phyloP scores from a whole-genome alignment of 2,888 invertebrate genomes.

The Ephialtes manifestator region DNA sequence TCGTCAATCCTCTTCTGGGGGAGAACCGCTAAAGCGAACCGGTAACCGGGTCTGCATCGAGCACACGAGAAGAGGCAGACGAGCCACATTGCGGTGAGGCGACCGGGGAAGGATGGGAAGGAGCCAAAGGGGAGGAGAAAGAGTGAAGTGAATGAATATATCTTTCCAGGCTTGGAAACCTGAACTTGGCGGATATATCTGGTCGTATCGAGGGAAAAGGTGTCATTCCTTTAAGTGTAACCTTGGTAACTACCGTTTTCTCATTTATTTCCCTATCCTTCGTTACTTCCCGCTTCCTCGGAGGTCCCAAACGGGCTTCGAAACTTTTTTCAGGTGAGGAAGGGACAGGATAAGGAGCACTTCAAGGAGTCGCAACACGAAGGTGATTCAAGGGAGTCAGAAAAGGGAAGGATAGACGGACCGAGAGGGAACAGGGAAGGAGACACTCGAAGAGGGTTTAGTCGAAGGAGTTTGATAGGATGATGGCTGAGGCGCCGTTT shows the following conservation, averaged over 20 bases:
- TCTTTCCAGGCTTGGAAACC: slow-evolving; percentile 16
- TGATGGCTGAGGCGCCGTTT: slow-evolving; percentile 44
- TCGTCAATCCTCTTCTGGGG: slow-evolving; percentile 50
- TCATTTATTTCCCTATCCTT: slow-evolving; percentile 7
- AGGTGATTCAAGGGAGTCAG: slow-evolving; percentile 60
- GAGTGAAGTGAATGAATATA: slow-evolving; percentile 31
- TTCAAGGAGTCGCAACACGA: slow-evolving; percentile 30
- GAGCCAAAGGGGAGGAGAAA: neutral
- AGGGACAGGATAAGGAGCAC: slow-evolving; percentile 25
- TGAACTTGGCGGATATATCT: slow-evolving; percentile 18
- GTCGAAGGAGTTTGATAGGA: slow-evolving; percentile 36
- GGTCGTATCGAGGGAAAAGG: neutral
- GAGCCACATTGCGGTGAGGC: slow-evolving; percentile 51
- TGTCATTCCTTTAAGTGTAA: neutral
- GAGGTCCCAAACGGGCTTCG: slow-evolving; percentile 4
- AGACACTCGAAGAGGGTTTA: slow-evolving; percentile 48
- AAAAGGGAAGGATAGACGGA: neutral
- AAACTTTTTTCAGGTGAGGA: slow-evolving; percentile 34
- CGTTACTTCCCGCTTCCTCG: neutral
- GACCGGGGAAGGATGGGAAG: neutral
- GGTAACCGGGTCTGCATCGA: slow-evolving; percentile 51
- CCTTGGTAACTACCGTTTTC: slow-evolving; percentile 11
- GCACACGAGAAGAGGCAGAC: slow-evolving; percentile 33
- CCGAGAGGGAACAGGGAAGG: slow-evolving; percentile 45
- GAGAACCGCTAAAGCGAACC: slow-evolving; percentile 55